phyloP scores from a whole-genome alignment of 2,113 vertebrate species.

The Prochilodus magdalenae region DNA sequence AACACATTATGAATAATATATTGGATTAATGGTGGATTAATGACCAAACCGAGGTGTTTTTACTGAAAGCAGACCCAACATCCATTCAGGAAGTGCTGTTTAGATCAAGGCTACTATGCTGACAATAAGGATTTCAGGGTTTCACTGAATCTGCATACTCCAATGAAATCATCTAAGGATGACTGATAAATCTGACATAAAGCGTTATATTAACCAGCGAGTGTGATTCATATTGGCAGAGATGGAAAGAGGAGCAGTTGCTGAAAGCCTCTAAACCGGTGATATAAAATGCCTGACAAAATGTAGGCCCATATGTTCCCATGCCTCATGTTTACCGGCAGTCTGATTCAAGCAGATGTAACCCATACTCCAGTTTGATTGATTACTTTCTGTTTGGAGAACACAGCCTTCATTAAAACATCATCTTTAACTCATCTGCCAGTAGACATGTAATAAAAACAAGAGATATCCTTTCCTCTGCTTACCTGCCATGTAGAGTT shows the following conservation, averaged over 20 bases:
- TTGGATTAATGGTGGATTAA: too few species aligned
- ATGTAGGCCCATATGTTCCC: neutral
- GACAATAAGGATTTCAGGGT: too few species aligned
- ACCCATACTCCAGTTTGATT: neutral
- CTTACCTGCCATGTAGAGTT: neutral
- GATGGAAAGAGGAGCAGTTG: neutral
- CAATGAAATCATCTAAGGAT: too few species aligned
- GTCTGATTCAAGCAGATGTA: neutral
- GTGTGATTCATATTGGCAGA: neutral
- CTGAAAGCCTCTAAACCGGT: neutral
- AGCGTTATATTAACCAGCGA: neutral
- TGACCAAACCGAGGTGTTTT: too few species aligned
- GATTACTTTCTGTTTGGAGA: neutral
- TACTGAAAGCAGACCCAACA: too few species aligned
- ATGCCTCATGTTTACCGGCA: neutral
- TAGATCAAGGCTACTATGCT: too few species aligned
- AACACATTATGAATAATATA: too few species aligned
- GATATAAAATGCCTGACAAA: neutral
- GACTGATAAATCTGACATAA: neutral
- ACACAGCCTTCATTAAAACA: neutral
- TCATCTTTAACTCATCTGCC: neutral
- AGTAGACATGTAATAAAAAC: too few species aligned
- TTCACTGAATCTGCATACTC: too few species aligned
- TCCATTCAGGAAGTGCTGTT: too few species aligned
- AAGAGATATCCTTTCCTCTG: neutral